Conservation (phyloP, 2,888 invertebrate species). For the Amaurobius ferox region DNA sequence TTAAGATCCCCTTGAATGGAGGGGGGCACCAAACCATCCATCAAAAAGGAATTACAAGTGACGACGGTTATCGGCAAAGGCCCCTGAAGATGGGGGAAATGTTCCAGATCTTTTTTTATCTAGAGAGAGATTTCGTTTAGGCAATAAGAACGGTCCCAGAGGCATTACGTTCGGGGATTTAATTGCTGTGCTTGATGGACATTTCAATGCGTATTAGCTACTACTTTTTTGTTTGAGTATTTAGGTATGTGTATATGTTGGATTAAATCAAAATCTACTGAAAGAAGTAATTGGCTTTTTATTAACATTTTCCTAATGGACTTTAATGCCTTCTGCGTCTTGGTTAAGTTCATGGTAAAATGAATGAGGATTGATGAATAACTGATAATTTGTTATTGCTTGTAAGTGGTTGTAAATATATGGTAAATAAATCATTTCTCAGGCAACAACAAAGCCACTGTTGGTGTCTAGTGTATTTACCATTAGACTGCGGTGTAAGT, state of each 20-base stretch:
- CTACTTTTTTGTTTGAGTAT: not conserved
- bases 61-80: slow-evolving; percentile 57
- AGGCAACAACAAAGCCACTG: too few species aligned
- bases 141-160: not conserved
- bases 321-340: too few species aligned
- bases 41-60: slow-evolving; percentile 67
- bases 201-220: not conserved
- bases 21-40: slow-evolving; percentile 40
- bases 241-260: not conserved
- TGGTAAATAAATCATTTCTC: too few species aligned
- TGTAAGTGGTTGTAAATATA: too few species aligned
- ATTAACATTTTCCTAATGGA: not conserved
- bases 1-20: not conserved
- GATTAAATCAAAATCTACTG: not conserved
- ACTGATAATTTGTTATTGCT: too few species aligned
- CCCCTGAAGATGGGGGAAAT: not conserved
- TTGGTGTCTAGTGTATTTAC: too few species aligned
- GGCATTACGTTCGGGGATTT: not conserved
- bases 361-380: too few species aligned
- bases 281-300: not conserved
- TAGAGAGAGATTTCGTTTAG: not conserved
- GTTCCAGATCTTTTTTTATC: not conserved
- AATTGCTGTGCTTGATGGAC: not conserved
- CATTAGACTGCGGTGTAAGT: too few species aligned
- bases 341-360: too few species aligned